These are phyloP conservation scores for Perizoma flavofasciatum DNA, from an alignment of 2,888 invertebrate species.

Conservation along the genomic window DNA sequence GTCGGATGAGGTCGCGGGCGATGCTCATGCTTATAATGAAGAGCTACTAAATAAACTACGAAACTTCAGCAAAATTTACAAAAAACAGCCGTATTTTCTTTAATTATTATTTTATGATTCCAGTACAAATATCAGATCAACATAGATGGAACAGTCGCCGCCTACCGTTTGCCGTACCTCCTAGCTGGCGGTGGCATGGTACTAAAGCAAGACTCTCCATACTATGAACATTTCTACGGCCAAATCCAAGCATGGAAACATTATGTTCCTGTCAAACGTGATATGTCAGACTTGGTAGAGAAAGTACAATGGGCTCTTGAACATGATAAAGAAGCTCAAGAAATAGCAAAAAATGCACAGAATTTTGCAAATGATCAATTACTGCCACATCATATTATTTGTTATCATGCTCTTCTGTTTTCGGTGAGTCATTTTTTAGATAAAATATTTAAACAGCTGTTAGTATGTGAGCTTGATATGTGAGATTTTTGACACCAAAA, in stretches of 20 bases:
- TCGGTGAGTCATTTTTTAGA: constrained; percentile 51
- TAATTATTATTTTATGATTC: constrained; percentile 49
- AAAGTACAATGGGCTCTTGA: constrained; percentile 90
- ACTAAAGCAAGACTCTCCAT: constrained; percentile 96
- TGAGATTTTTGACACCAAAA: constrained; percentile 63
- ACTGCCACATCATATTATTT: constrained; percentile 92
- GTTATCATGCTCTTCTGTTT: constrained; percentile 89
- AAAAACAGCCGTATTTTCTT: no score
- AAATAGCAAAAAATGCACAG: constrained; percentile 87
- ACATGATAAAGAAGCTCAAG: constrained; percentile 87
- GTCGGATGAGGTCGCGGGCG: no score
- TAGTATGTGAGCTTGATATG: neutral
- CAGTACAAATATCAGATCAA: constrained; percentile 98
- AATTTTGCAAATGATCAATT: constrained; percentile 90
- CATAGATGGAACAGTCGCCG: constrained; percentile 98
- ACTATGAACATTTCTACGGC: constrained; percentile 96
- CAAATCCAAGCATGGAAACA: constrained; percentile 90
- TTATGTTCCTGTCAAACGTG: constrained; percentile 91
- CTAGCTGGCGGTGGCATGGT: constrained; percentile 94
- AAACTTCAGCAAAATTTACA: no score
- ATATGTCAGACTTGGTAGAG: constrained; percentile 91
- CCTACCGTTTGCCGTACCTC: constrained; percentile 96
- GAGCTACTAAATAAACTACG: no score
- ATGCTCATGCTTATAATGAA: no score
- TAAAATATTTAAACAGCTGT: neutral